Conservation (phyloP, 2,113 vertebrate species). For the Stercorarius parasiticus region DNA sequence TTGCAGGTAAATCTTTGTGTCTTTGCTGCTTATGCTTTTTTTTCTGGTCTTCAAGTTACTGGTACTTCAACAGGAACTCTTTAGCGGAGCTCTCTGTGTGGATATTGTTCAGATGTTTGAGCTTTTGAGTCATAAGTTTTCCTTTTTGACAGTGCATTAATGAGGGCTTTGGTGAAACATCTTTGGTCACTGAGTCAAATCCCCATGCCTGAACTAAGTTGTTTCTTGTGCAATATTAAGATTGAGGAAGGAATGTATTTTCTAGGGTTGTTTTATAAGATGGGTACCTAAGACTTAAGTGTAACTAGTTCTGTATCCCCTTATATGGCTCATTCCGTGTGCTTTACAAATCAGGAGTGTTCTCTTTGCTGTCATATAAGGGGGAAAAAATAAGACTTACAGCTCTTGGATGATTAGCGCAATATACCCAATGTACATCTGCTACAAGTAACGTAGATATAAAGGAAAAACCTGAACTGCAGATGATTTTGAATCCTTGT, state of each 20-base stretch:
- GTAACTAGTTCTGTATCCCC: not conserved
- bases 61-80: not conserved
- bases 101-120: not conserved
- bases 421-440: not conserved
- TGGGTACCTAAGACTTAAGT: not conserved
- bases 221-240: not conserved
- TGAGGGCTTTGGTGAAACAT: not conserved
- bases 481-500: not conserved
- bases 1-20: not conserved
- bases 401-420: not conserved
- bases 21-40: not conserved
- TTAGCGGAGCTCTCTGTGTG: not conserved
- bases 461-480: not conserved
- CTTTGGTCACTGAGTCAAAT: not conserved
- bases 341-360: not conserved
- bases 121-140: not conserved
- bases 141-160: not conserved
- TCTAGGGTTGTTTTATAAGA: not conserved
- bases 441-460: not conserved
- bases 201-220: not conserved
- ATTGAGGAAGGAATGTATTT: not conserved
- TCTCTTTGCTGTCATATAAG: not conserved
- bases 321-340: not conserved
- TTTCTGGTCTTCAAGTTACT: not conserved
- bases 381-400: not conserved